Evolutionary conservation across 2,113 vertebrate species (phyloP).

Genomic region (Channa maculata): DNA sequence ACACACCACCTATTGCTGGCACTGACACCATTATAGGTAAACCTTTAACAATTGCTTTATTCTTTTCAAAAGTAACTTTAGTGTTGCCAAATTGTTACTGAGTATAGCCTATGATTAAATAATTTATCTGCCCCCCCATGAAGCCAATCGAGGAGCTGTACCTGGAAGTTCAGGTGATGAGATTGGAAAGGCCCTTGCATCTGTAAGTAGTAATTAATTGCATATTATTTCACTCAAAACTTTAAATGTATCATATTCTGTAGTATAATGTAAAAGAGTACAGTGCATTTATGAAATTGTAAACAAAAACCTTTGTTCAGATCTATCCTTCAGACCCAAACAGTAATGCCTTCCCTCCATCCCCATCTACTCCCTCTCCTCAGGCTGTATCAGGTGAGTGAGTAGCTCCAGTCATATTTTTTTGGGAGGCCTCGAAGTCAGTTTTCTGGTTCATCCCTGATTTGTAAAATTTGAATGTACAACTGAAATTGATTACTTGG

Average conservation of each 20-base stretch:
- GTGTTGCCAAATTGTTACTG: constrained; percentile 4
- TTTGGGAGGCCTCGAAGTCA: constrained; percentile 41
- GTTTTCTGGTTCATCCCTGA: neutral
- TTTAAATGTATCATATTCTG: neutral
- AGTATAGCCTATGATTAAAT: neutral
- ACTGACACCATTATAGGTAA: constrained; percentile 74
- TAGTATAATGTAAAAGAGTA: neutral
- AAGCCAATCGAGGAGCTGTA: constrained; percentile 87
- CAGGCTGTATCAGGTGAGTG: constrained; percentile 92
- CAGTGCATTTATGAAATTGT: constrained; percentile 21
- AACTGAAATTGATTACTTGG: too few relatives aligned
- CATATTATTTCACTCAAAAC: neutral
- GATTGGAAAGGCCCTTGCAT: constrained; percentile 96
- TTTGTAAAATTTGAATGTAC: neutral
- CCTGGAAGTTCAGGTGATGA: constrained; percentile 95
- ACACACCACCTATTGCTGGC: constrained; percentile 80
- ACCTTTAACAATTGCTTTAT: neutral
- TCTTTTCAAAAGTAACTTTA: neutral
- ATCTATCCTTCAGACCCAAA: constrained; percentile 96
- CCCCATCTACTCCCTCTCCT: constrained; percentile 93
- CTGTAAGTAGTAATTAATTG: constrained; percentile 83
- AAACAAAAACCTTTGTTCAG: constrained; percentile 74
- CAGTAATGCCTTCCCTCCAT: constrained; percentile 92
- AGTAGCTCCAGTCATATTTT: constrained; percentile 19
- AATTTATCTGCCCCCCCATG: neutral